Conservation (phyloP, 2,888 invertebrate genomes). For the Eupeodes latifasciatus region DNA sequence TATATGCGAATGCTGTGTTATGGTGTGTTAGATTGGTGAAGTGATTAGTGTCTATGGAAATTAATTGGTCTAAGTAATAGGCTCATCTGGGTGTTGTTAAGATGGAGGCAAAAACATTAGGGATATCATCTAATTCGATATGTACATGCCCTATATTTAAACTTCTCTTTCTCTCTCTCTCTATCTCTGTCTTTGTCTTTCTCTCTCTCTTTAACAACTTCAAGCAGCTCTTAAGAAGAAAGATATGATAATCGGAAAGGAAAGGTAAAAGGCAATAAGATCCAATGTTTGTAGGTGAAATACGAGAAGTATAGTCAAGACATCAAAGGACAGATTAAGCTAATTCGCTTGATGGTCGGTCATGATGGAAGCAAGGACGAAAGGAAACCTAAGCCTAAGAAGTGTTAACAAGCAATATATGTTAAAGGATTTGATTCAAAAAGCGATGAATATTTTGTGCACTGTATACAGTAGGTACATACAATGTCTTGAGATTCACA, state of each 20-base stretch:
- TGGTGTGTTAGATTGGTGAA: conserved; percentile 53
- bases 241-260: conserved; percentile 31
- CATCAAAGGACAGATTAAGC: conserved; percentile 32
- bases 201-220: background rate
- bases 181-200: no score
- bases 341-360: conserved; percentile 23
- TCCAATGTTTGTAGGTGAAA: background rate
- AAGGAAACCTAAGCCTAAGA: background rate
- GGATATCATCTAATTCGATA: conserved; percentile 33
- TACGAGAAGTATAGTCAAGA: background rate
- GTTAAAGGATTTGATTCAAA: background rate
- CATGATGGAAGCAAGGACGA: background rate
- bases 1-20: background rate
- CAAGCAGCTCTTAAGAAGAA: conserved; percentile 15
- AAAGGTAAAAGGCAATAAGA: conserved; percentile 38
- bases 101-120: conserved; percentile 29
- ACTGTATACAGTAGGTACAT: no score
- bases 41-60: conserved; percentile 73
- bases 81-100: conserved; percentile 50
- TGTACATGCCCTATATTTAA: background rate
- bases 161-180: no score
- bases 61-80: conserved; percentile 71
- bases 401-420: conserved; percentile 21
- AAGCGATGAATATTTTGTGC: background rate
- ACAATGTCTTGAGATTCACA: background rate